Evolutionary conservation across 2,797 vertebrate genomes (phyloP).

Genomic region (Scyliorhinus canicula): DNA sequence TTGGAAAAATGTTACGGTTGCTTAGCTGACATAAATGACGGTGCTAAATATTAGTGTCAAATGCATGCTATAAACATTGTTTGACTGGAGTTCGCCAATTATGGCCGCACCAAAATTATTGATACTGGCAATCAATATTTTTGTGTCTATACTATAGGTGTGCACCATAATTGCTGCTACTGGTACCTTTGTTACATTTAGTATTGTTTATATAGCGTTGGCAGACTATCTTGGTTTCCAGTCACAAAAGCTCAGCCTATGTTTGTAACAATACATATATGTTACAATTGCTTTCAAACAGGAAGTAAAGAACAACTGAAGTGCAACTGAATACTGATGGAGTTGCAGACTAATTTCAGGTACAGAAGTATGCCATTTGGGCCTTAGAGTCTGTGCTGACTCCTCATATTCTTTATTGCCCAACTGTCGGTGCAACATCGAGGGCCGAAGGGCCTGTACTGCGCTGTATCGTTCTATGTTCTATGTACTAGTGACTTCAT

Average conservation of each 20-base stretch:
- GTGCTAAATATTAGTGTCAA: background rate
- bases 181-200: background rate
- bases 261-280: background rate
- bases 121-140: background rate
- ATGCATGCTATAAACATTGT: background rate
- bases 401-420: background rate
- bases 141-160: background rate
- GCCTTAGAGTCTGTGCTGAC: no score
- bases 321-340: background rate
- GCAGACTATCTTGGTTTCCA: background rate
- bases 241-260: background rate
- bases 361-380: background rate
- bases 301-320: background rate
- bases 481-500: background rate
- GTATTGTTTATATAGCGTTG: background rate
- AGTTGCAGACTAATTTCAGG: background rate
- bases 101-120: background rate
- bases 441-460: no score
- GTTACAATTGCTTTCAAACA: background rate
- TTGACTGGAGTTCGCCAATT: background rate
- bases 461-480: no score
- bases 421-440: no score
- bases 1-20: background rate
- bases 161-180: background rate
- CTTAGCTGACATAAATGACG: background rate